Conservation (phyloP, 2,797 vertebrate species). For the Threskiornis aethiopicus region DNA sequence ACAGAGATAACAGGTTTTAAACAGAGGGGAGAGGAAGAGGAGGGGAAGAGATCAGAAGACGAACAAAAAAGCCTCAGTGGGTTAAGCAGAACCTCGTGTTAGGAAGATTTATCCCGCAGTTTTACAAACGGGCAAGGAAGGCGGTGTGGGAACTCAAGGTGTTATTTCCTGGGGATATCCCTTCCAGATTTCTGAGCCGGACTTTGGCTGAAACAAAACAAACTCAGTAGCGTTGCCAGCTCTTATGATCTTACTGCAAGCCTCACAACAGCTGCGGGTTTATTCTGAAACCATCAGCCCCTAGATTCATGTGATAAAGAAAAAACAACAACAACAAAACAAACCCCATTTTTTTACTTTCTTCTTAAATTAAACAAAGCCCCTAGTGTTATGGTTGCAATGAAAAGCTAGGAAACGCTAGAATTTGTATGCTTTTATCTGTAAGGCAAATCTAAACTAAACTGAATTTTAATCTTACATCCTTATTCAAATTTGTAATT, state of each 20-base stretch:
- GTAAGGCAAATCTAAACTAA: not conserved
- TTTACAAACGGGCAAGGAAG: not conserved
- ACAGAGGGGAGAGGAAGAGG: not conserved
- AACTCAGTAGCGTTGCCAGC: not conserved
- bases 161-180: constrained; percentile 38
- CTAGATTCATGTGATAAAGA: not conserved
- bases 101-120: not conserved
- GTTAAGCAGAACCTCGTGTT: not conserved
- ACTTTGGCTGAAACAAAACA: not conserved
- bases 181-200: not conserved
- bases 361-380: not conserved
- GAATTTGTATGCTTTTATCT: not conserved
- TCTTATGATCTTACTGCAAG: not conserved
- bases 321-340: not conserved
- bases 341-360: not conserved
- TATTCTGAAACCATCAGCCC: not conserved
- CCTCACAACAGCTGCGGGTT: not conserved
- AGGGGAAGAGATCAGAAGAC: not conserved
- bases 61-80: not conserved
- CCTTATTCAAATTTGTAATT: not conserved
- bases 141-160: constrained; percentile 32
- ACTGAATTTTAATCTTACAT: not conserved
- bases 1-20: not conserved
- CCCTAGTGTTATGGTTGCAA: not conserved
- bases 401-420: not conserved